phyloP scores from a whole-genome alignment of 2,888 invertebrate species.

The Pelosia muscerda region DNA sequence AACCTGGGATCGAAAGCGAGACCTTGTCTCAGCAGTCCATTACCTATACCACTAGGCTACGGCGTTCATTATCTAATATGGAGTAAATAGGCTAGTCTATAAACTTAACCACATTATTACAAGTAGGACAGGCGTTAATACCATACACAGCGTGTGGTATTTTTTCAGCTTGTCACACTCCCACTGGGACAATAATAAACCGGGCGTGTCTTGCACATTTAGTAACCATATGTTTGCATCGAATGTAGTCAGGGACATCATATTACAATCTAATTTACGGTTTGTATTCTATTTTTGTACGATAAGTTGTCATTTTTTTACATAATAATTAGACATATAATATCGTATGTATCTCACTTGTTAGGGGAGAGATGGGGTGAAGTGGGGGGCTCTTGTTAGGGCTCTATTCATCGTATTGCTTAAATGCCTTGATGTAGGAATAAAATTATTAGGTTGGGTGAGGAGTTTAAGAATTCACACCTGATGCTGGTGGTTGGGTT shows the following conservation, averaged over 20 bases:
- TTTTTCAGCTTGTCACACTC: constrained; percentile 42
- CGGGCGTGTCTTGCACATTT: constrained; percentile 26
- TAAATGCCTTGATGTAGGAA: neutral
- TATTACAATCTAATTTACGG: neutral
- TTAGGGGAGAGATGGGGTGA: neutral
- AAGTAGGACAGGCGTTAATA: constrained; percentile 29
- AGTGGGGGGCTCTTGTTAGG: no score
- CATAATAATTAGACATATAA: no score
- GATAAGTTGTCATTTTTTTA: neutral
- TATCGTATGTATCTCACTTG: no score
- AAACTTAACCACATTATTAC: constrained; percentile 24
- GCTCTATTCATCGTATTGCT: neutral
- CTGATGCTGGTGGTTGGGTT: no score
- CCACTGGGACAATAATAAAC: constrained; percentile 27
- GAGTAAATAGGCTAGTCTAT: neutral
- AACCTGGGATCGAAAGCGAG: no score
- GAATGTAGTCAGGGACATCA: neutral
- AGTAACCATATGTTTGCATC: constrained; percentile 16
- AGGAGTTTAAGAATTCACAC: no score
- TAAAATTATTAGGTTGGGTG: no score
- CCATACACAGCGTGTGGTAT: constrained; percentile 52
- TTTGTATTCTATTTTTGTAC: neutral
- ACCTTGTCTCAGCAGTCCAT: no score
- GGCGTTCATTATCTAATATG: neutral
- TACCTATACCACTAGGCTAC: no score